A percentile compares a stretch with the other conserved stretches of the same genome.
Conservation (phyloP, 2,113 vertebrate species). For the Semnornis frantzii region DNA sequence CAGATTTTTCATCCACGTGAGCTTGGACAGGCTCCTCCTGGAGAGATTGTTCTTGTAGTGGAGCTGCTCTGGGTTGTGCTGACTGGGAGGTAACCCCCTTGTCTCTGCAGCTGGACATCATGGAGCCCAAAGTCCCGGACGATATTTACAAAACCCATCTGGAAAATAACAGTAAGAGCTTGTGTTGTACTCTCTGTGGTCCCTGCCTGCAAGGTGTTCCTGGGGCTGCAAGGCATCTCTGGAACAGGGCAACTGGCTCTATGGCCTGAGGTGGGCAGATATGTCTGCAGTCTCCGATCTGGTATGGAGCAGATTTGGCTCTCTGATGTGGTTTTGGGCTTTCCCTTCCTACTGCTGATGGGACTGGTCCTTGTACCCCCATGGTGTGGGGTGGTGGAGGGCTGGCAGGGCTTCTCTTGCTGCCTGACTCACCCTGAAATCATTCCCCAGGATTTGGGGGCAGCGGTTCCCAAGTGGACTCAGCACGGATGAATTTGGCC, state of each 20-base stretch:
- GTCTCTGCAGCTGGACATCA: constrained; percentile 90
- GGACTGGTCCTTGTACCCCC: fast-evolving
- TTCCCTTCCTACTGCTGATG: background rate
- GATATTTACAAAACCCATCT: constrained; percentile 99
- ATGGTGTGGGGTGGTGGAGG: background rate
- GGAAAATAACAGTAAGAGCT: constrained; percentile 93
- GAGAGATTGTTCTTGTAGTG: background rate
- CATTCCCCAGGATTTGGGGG: constrained; percentile 87
- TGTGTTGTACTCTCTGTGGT: fast-evolving
- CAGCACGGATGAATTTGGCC: constrained; percentile 97
- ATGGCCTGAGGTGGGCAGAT: background rate
- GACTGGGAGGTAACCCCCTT: background rate
- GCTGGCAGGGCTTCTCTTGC: background rate
- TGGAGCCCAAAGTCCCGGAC: constrained; percentile 98
- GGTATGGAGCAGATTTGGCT: background rate
- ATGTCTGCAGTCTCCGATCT: background rate
- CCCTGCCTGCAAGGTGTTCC: background rate
- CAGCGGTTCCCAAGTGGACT: constrained; percentile 97
- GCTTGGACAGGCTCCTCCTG: background rate
- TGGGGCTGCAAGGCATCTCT: background rate
- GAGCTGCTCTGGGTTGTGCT: background rate
- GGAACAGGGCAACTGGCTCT: background rate
- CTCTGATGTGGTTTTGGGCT: background rate
- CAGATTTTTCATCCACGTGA: background rate
- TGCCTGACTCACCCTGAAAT: background rate